These are phyloP conservation scores for Mamestra configurata DNA, from an alignment of 1,140 invertebrate genomes.

Conservation along the genomic window DNA sequence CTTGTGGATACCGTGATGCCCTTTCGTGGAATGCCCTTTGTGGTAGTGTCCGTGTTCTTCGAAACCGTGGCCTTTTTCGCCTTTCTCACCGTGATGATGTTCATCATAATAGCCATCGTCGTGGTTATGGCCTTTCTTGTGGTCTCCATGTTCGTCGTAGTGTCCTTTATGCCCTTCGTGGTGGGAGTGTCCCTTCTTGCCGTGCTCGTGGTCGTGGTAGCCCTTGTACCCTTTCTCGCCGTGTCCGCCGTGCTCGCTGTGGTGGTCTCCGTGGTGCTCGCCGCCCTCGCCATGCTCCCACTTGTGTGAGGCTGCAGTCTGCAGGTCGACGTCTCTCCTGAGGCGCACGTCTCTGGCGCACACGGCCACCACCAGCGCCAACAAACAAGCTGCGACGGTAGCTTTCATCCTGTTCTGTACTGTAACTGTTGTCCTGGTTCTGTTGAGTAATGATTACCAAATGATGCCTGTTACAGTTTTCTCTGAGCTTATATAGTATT, in stretches of 20 bases:
- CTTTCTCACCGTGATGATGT: conserved; percentile 91
- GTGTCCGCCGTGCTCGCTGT: conserved; percentile 85
- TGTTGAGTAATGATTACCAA: conserved; percentile 79
- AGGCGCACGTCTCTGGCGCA: conserved; percentile 72
- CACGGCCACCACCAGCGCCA: conserved; percentile 63
- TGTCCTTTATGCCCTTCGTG: conserved; percentile 91
- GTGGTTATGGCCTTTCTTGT: conserved; percentile 92
- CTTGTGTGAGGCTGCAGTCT: conserved; percentile 87
- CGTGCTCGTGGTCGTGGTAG: conserved; percentile 90
- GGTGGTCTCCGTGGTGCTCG: conserved; percentile 83
- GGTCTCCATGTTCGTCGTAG: conserved; percentile 91
- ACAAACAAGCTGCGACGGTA: conserved; percentile 65
- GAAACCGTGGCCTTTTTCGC: conserved; percentile 89
- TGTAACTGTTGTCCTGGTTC: conserved; percentile 67
- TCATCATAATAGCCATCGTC: conserved; percentile 92
- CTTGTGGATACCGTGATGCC: conserved; percentile 93
- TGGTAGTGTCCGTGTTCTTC: conserved; percentile 90
- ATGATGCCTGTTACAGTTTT: conserved; percentile 81
- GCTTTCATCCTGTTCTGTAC: conserved; percentile 77
- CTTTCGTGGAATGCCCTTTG: conserved; percentile 93
- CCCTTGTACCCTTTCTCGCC: conserved; percentile 88
- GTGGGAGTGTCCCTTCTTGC: conserved; percentile 91
- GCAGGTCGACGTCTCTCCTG: conserved; percentile 86
- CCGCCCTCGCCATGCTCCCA: conserved; percentile 88
- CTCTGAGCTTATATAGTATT: conserved; percentile 84